These are phyloP conservation scores for Chaetops frenatus DNA, from an alignment of 2,113 vertebrate genomes.

Conservation along the genomic window DNA sequence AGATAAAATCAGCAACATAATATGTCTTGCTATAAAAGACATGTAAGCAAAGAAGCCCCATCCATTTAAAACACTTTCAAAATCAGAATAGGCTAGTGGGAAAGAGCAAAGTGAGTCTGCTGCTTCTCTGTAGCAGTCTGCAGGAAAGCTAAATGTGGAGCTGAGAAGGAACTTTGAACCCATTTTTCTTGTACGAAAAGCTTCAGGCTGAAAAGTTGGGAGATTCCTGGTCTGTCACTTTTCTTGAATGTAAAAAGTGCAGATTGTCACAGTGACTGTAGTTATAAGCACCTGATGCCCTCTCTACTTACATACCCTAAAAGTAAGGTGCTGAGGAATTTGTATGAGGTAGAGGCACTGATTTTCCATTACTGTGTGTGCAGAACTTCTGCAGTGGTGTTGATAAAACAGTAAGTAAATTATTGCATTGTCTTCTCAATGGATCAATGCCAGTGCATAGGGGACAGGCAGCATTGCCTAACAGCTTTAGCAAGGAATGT, in stretches of 20 bases:
- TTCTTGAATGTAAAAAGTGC: not conserved
- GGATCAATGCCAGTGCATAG: not conserved
- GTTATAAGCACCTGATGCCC: not conserved
- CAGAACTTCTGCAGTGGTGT: not conserved
- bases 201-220: not conserved
- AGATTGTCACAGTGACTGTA: not conserved
- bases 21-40: not conserved
- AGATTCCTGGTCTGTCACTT: not conserved
- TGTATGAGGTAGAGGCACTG: not conserved
- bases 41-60: not conserved
- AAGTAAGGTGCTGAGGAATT: not conserved
- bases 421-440: not conserved
- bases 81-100: not conserved
- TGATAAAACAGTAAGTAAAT: not conserved
- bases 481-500: not conserved
- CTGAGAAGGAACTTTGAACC: not conserved
- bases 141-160: not conserved
- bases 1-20: not conserved
- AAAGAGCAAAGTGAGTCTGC: not conserved
- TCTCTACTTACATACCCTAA: not conserved
- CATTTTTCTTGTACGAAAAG: not conserved
- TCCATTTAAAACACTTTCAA: not conserved
- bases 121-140: not conserved
- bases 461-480: not conserved
- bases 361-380: not conserved